These are phyloP conservation scores for Pararge aegeria DNA, from an alignment of 1,140 invertebrate species.

Conservation along the genomic window DNA sequence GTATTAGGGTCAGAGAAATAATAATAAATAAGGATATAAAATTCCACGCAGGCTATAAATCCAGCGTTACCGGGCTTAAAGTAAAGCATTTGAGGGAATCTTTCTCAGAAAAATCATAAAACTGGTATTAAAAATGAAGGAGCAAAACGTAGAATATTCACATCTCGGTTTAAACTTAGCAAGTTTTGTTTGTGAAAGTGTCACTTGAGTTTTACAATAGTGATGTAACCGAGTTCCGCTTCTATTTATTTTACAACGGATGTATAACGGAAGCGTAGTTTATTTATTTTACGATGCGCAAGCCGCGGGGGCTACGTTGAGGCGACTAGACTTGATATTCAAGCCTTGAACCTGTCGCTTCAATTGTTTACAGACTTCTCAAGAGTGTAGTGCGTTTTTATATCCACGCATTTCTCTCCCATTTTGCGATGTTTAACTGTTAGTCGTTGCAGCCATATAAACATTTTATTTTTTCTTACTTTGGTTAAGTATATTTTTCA, in stretches of 20 bases:
- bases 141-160: constrained; percentile 7
- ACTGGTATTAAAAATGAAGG: constrained; percentile 18
- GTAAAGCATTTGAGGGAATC: constrained; percentile 10
- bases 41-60: constrained; percentile 16
- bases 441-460: no score
- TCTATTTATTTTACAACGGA: neutral
- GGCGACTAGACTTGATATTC: no score
- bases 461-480: no score
- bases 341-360: no score
- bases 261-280: no score
- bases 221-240: neutral
- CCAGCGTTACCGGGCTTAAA: constrained; percentile 10
- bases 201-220: constrained; percentile 17
- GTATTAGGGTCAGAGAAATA: constrained; percentile 7
- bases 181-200: constrained; percentile 17
- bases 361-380: no score
- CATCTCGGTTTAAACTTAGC: constrained; percentile 18
- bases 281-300: no score
- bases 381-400: no score
- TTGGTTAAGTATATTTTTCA: no score
- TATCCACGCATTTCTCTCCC: no score
- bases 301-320: no score
- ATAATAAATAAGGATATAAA: constrained; percentile 5
- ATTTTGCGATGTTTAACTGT: no score
- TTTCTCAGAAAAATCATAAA: constrained; percentile 18